Percentiles rank a stretch among this genome's conserved stretches.
Evolutionary conservation across 2,113 vertebrate species (phyloP).

Genomic region (Onychostoma macrolepis): DNA sequence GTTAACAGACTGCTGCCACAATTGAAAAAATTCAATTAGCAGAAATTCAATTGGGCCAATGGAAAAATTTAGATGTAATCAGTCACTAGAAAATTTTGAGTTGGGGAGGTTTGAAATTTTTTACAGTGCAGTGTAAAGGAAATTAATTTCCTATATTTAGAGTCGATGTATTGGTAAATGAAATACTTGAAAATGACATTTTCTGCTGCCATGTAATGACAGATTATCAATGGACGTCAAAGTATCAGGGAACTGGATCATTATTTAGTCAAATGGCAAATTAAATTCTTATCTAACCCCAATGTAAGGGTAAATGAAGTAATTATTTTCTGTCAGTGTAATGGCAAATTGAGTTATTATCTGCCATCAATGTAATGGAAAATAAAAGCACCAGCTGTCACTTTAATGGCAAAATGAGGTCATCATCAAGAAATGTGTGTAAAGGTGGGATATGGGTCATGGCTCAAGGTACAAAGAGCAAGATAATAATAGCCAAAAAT

Average conservation of each 20-base stretch:
- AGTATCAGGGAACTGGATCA: not conserved
- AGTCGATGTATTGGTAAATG: not conserved
- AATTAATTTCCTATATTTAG: not conserved
- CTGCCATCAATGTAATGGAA: not conserved
- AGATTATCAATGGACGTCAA: not conserved
- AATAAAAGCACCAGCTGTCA: not conserved
- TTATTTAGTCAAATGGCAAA: not conserved
- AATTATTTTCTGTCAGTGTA: not conserved
- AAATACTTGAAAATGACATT: not conserved
- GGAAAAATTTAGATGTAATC: too few species aligned
- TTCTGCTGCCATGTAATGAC: not conserved
- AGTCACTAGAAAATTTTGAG: too few species aligned
- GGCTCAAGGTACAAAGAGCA: not conserved
- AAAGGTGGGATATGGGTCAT: not conserved
- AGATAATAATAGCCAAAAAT: slow-evolving; percentile 6
- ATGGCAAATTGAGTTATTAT: not conserved
- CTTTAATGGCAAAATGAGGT: not conserved
- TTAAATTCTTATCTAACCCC: not conserved
- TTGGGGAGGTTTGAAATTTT: too few species aligned
- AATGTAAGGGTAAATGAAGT: not conserved
- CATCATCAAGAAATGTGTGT: slow-evolving; percentile 1
- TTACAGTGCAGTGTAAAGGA: not conserved
- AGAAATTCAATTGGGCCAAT: too few species aligned
- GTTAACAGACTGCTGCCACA: too few species aligned
- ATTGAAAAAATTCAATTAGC: too few species aligned